Base-by-base conservation (phyloP, 1,140 invertebrate species). In the Drusus annulatus region DNA sequence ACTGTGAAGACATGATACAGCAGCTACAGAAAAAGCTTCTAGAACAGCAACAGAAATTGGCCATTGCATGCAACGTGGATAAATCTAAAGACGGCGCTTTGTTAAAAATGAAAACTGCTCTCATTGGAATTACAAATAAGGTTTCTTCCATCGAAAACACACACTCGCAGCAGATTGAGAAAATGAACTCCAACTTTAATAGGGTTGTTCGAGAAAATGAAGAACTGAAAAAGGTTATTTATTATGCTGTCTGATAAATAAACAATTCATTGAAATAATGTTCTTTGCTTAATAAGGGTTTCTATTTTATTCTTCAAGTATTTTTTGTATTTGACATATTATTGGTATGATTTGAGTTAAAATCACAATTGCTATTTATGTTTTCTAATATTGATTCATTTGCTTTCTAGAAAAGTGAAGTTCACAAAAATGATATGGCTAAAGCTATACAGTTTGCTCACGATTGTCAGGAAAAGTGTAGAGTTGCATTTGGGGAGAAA, bases 1-100 rank as follows among this genome's bases (percentile, higher is more conserved):
- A 96, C 85, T 94, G 94, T 85, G 95, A 96, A 86, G 89, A 93
- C 80, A 88, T 94, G 79, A 95, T 96, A 52, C 93, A 95, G 84
- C 90, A 93, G 52, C 85, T 96, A 1, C 94, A 96, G 85, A 91
- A 91, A 76, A 92, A 92, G 79, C 86, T 94, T 68, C 86, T 96
- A 19, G 94, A 96, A 84, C 92, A 94, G 81, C 93, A 96, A 87
- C 93, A 96, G 85, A 93, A 94, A 81, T 85, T 96, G 25, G 94
- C 94, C 0, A 94, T 96, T 1, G 95, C 95, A 3, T 86, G 95
- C 13, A 91, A 92, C 86, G 93, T 96, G 0, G 95, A 96, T 86
- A 90, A 91, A 58, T 90, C 93, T 7, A 96, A 96, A 85, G 94
- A 95, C 85, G 85, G 89, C 16, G 91, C 93, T 0, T 93, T 96